These are phyloP conservation scores for Drosophila paramelanica DNA, from an alignment of 2,888 invertebrate genomes.

Conservation along the genomic window DNA sequence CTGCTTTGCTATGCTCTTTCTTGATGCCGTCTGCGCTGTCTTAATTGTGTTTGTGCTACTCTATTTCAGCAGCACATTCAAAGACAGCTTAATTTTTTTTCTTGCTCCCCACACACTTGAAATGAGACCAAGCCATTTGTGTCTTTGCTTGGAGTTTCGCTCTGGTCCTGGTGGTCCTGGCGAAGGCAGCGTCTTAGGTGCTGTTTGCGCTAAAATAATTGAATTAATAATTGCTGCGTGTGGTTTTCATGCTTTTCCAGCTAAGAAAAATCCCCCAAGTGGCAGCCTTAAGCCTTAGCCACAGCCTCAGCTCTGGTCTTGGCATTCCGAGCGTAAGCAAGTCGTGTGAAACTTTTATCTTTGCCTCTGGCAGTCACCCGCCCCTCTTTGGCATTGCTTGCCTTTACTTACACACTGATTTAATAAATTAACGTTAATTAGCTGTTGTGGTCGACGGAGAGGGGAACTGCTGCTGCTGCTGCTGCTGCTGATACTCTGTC, in stretches of 20 bases:
- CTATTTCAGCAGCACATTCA: constrained; percentile 69
- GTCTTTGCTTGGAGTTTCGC: constrained; percentile 55
- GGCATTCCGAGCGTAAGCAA: constrained; percentile 34
- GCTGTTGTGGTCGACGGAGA: constrained; percentile 72
- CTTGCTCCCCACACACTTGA: constrained; percentile 33
- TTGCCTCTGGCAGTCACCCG: constrained; percentile 38
- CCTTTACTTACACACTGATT: constrained; percentile 83
- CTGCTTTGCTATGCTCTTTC: constrained; percentile 52
- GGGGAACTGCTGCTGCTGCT: background rate
- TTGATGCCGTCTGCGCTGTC: constrained; percentile 35
- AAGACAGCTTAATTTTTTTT: constrained; percentile 38
- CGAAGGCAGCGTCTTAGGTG: constrained; percentile 71
- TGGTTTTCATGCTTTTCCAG: constrained; percentile 83
- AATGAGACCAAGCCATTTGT: constrained; percentile 70
- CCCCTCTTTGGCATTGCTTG: constrained; percentile 46
- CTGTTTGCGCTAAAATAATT: constrained; percentile 84
- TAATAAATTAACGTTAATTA: constrained; percentile 84
- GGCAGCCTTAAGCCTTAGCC: constrained; percentile 44
- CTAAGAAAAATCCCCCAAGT: constrained; percentile 69
- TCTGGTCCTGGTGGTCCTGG: constrained; percentile 19
- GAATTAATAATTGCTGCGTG: constrained; percentile 84
- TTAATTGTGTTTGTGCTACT: constrained; percentile 79
- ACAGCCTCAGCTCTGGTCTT: constrained; percentile 21
- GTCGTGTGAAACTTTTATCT: constrained; percentile 80
- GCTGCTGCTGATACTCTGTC: constrained; percentile 39